A percentile compares a stretch with the other conserved stretches of the same genome.
phyloP scores from a whole-genome alignment of 2,797 vertebrate species.

The Acipenser oxyrinchus region DNA sequence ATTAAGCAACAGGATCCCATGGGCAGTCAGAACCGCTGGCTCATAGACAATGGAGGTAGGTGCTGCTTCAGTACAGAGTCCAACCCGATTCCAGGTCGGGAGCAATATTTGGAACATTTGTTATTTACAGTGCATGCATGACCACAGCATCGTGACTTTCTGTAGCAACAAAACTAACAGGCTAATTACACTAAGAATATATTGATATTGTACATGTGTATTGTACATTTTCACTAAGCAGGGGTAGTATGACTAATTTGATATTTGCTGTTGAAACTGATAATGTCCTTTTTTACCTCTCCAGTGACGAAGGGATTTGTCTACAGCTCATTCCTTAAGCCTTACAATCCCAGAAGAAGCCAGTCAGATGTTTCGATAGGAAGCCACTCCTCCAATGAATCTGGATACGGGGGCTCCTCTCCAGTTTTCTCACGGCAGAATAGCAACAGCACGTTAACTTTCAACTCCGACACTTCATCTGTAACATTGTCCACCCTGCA shows the following conservation, averaged over 20 bases:
- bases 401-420: conserved; percentile 78
- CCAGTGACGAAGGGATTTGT: conserved; percentile 88
- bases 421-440: conserved; percentile 72
- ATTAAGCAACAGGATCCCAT: conserved; percentile 98
- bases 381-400: conserved; percentile 91
- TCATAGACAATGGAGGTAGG: conserved; percentile 90
- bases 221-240: no score
- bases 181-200: no score
- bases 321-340: conserved; percentile 94
- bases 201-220: no score
- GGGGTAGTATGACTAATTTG: no score
- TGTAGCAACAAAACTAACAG: no score
- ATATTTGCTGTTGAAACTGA: no score
- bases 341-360: conserved; percentile 87
- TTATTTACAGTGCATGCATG: no score
- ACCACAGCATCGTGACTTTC: no score
- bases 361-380: conserved; percentile 87
- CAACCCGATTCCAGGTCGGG: no score
- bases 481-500: conserved; percentile 59
- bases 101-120: no score
- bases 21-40: conserved; percentile 96
- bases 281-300: neutral
- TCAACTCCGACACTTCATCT: conserved; percentile 55
- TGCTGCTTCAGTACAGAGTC: neutral
- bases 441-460: conserved; percentile 68